Evolutionary conservation across 2,888 invertebrate genomes (phyloP).

Genomic region (Trypoxylon attenuatum): DNA sequence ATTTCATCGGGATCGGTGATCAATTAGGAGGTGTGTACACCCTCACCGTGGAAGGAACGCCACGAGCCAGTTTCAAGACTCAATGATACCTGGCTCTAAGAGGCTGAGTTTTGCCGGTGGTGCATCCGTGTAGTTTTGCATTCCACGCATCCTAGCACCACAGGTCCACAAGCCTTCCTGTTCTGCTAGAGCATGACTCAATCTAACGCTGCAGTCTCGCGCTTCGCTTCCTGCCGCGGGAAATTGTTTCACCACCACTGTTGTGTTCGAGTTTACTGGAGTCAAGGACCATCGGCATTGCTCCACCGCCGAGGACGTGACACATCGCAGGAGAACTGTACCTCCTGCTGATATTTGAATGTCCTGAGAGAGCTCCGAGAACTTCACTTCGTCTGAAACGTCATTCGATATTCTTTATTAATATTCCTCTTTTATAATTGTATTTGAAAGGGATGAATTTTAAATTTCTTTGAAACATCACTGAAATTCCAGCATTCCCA

Average conservation of each 20-base stretch:
- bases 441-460: no score
- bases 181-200: conserved; percentile 67
- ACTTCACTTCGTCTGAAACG: conserved; percentile 66
- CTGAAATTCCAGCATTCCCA: no score
- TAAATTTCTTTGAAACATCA: no score
- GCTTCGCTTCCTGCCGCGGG: conserved; percentile 66
- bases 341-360: conserved; percentile 71
- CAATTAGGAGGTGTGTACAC: conserved; percentile 32
- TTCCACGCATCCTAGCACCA: conserved; percentile 66
- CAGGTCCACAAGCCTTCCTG: conserved; percentile 73
- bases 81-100: conserved; percentile 72
- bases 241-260: conserved; percentile 70
- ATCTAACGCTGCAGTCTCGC: conserved; percentile 71
- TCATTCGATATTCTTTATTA: no score
- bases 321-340: conserved; percentile 68
- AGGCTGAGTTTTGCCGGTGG: conserved; percentile 71
- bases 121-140: conserved; percentile 68
- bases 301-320: conserved; percentile 67
- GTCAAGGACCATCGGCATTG: conserved; percentile 72
- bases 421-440: no score
- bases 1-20: conserved; percentile 20
- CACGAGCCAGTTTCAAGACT: conserved; percentile 56
- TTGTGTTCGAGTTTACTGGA: conserved; percentile 68
- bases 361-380: conserved; percentile 71
- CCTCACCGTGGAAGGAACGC: conserved; percentile 41